phyloP scores from a whole-genome alignment of 2,797 vertebrate genomes.

The Arremon brunneinucha region DNA sequence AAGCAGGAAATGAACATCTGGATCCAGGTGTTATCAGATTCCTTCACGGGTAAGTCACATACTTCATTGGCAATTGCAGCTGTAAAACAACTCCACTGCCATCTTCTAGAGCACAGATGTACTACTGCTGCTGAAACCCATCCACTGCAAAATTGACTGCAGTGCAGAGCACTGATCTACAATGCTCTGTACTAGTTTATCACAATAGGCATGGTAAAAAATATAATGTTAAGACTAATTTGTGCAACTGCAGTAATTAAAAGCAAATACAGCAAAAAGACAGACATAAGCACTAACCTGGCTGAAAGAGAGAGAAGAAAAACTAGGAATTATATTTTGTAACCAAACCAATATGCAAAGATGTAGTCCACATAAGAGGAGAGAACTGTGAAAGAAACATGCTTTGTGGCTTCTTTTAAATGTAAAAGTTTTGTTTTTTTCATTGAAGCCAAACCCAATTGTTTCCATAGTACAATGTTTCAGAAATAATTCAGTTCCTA shows the following conservation, averaged over 20 bases:
- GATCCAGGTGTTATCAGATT: not conserved
- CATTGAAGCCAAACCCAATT: not conserved
- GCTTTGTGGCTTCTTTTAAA: not conserved
- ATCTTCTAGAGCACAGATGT: not conserved
- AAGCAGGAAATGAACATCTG: not conserved
- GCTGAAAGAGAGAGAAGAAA: not conserved
- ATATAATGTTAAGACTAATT: not conserved
- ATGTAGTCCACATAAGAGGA: not conserved
- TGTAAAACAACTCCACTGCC: not conserved
- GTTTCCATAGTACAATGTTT: not conserved
- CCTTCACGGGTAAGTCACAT: not conserved
- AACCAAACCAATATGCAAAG: not conserved
- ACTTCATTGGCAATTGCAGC: not conserved
- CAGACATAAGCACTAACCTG: not conserved
- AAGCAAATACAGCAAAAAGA: not conserved
- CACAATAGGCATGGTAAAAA: not conserved
- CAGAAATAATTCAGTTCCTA: not conserved
- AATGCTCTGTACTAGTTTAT: not conserved
- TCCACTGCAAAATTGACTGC: not conserved
- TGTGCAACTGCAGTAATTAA: not conserved
- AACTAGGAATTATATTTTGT: not conserved
- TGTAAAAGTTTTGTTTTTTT: not conserved
- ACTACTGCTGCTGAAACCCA: not conserved
- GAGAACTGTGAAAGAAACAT: not conserved
- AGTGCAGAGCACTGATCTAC: not conserved